Conservation (phyloP, 1,140 invertebrate species). For the Drosophila kohkoa region DNA sequence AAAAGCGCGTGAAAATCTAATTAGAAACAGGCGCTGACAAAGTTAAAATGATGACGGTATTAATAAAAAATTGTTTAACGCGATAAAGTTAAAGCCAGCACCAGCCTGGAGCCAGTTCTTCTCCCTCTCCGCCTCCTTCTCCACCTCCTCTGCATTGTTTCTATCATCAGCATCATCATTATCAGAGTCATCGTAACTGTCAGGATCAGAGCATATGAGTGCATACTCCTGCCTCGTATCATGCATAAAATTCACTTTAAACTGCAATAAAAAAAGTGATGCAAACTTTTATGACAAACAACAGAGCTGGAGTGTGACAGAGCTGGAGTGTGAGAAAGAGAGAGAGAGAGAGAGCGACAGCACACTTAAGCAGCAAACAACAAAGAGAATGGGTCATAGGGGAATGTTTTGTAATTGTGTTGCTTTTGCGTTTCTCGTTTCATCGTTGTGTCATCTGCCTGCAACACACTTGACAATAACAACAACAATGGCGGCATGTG, state of each 20-base stretch:
- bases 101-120: constrained; percentile 26
- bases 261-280: constrained; percentile 75
- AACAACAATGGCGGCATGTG: constrained; percentile 13
- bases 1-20: constrained; percentile 77
- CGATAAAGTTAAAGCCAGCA: constrained; percentile 42
- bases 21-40: constrained; percentile 68
- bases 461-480: constrained; percentile 47
- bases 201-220: constrained; percentile 58
- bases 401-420: constrained; percentile 76
- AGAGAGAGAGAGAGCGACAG: constrained; percentile 13
- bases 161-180: not conserved
- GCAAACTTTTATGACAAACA: constrained; percentile 58
- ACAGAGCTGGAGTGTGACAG: constrained; percentile 1
- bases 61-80: constrained; percentile 61
- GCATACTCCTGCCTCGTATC: constrained; percentile 22
- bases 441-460: constrained; percentile 34
- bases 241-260: constrained; percentile 72
- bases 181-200: constrained; percentile 43
- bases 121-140: too few species aligned
- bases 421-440: constrained; percentile 28
- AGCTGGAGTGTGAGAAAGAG: too few species aligned
- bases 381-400: constrained; percentile 59
- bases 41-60: constrained; percentile 61
- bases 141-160: not conserved
- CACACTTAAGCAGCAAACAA: constrained; percentile 53